Evolutionary conservation across 2,113 vertebrate species (phyloP).

Genomic region (Malurus melanocephalus): DNA sequence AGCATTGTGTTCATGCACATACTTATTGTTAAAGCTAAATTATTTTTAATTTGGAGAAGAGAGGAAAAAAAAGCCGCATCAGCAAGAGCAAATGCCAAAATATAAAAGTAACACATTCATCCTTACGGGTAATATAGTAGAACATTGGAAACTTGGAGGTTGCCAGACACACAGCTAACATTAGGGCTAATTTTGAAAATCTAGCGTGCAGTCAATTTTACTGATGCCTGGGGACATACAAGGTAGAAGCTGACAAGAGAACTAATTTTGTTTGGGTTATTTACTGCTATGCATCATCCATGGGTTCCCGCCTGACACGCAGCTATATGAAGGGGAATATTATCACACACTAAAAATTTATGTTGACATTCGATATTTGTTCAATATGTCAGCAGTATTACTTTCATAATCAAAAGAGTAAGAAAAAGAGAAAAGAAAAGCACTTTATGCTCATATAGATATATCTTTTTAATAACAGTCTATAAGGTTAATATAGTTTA

Average conservation of each 20-base stretch:
- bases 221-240: slow-evolving; percentile 90
- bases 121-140: slow-evolving; percentile 89
- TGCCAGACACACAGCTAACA: slow-evolving; percentile 91
- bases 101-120: slow-evolving; percentile 95
- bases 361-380: slow-evolving; percentile 88
- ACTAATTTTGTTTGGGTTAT: slow-evolving; percentile 97
- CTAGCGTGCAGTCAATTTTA: slow-evolving; percentile 98
- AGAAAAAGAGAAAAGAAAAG: slow-evolving; percentile 78
- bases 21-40: slow-evolving; percentile 83
- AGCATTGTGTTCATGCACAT: slow-evolving; percentile 70
- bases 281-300: slow-evolving; percentile 98
- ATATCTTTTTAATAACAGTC: slow-evolving; percentile 97
- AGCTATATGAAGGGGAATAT: slow-evolving; percentile 88
- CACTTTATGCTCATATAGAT: slow-evolving; percentile 87
- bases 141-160: slow-evolving; percentile 88
- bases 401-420: slow-evolving; percentile 87
- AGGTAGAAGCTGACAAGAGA: slow-evolving; percentile 94
- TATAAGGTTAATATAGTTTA: slow-evolving; percentile 97
- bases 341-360: slow-evolving; percentile 91
- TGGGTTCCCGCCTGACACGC: slow-evolving; percentile 87
- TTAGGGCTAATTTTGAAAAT: slow-evolving; percentile 99
- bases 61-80: slow-evolving; percentile 72
- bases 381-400: slow-evolving; percentile 86
- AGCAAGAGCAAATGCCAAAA: slow-evolving; percentile 86
- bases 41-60: slow-evolving; percentile 83